Base-by-base conservation (phyloP, 2,113 vertebrate genomes). In the Apteryx mantelli region DNA sequence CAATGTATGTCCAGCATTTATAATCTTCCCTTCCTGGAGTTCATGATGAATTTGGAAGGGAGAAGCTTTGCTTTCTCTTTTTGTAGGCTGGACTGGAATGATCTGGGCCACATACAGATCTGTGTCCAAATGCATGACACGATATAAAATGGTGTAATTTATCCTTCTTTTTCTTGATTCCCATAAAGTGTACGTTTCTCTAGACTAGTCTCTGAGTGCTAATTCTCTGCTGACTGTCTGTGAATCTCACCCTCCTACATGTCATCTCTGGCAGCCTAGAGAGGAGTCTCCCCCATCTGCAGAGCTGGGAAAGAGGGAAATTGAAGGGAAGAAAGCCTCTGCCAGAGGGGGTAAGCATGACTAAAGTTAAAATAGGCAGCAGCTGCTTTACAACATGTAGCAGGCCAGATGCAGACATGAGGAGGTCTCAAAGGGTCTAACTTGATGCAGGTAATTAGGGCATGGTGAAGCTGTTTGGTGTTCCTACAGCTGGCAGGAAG, bases 391-490 rank as follows among this genome's bases (percentile, higher is more conserved):
- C 71, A 64, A 36, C 13, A 1, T 2, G 6, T 16, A 61, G 40
- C 22, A 16, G 44, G 44, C 50, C 53, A 10, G 0, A 1, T 69
- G 46, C 0, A 0, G n/a, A 44, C 40, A 14, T 0, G 11, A 40
- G 17, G 19, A 74, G 58, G 32, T 65, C 64, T 58, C 68, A 70
- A 63, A 63, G 60, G 18, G 19, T 34, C n/a, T 13, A 19, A 36
- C 16, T 24, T 8, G 3, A 16, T 1, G 0, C 53, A 28, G 26
- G 53, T 28, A 55, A 28, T 15, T 2, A 21, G 79, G 75, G 5
- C 4, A 5, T 1, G 8, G 52, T 4, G 66, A 40, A 69, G 78
- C 38, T 60, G 56, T n/a, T 61, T 15, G 15, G n/a, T 32, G 60
- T 52, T 68, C 30, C 53, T 52, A 4, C 40, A 55, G 58, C 78